Conservation (phyloP, 2,113 vertebrate genomes). For the Mus spicilegus region DNA sequence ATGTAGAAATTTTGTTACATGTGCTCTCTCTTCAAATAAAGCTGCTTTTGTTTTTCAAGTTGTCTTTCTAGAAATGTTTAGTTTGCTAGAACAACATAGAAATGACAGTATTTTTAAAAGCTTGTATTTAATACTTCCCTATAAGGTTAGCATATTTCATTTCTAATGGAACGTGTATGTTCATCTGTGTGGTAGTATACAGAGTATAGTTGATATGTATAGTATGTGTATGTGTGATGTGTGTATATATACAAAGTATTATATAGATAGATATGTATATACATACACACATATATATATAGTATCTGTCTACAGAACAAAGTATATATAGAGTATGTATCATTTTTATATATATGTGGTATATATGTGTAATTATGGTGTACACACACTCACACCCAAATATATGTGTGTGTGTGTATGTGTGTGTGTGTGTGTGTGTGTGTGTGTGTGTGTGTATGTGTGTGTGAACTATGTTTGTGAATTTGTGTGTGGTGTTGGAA, state of each 20-base stretch:
- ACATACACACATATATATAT: too few species aligned
- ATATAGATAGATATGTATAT: too few species aligned
- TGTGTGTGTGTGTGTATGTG: background rate
- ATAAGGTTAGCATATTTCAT: too few species aligned
- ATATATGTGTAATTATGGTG: background rate
- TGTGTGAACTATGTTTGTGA: background rate
- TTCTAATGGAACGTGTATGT: background rate
- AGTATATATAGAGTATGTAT: background rate
- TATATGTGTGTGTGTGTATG: background rate
- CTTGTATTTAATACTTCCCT: background rate
- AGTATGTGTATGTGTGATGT: background rate
- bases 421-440: background rate
- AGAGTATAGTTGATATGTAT: background rate
- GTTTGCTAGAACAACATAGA: background rate
- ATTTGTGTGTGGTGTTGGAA: background rate
- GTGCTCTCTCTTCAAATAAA: background rate
- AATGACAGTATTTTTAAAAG: background rate
- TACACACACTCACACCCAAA: too few species aligned
- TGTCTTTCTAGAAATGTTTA: background rate
- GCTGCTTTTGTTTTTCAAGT: background rate
- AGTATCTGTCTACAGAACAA: background rate
- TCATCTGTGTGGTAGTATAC: background rate
- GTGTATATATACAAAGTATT: background rate
- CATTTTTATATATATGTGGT: background rate
- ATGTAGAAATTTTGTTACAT: background rate